These are phyloP conservation scores for Nannobrachium achirus DNA, from an alignment of 2,113 vertebrate species.

Conservation along the genomic window DNA sequence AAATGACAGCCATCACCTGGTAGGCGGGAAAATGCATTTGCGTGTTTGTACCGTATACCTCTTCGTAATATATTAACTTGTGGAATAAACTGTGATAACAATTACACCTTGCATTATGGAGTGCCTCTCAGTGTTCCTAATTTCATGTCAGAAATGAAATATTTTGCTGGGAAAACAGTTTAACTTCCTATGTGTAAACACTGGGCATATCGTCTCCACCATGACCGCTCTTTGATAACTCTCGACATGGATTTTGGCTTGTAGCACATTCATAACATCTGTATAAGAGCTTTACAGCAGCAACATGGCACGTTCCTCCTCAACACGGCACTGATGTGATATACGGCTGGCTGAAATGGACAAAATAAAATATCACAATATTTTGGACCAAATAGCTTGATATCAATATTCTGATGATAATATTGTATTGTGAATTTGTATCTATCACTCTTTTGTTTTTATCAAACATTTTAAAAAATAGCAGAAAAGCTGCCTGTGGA, in stretches of 20 bases:
- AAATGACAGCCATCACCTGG: slow-evolving; percentile 33
- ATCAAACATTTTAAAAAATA: no score
- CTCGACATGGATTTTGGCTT: slow-evolving; percentile 17
- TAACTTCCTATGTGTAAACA: slow-evolving; percentile 54
- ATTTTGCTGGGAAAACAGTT: slow-evolving; percentile 16
- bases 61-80: neutral
- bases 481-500: no score
- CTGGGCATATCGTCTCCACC: slow-evolving; percentile 69
- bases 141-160: slow-evolving; percentile 1
- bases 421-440: no score
- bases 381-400: no score
- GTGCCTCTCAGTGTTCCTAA: slow-evolving; percentile 18
- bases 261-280: slow-evolving; percentile 7
- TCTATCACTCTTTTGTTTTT: no score
- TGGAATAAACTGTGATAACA: neutral
- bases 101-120: neutral
- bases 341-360: no score
- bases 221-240: slow-evolving; percentile 39
- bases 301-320: neutral
- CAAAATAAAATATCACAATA: no score
- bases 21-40: slow-evolving; percentile 3
- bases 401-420: no score
- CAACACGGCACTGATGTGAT: no score
- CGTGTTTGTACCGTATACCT: slow-evolving; percentile 22
- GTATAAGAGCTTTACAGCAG: slow-evolving; percentile 8